These are phyloP conservation scores for Heliangelus exortis DNA, from an alignment of 2,797 vertebrate species.

Conservation along the genomic window DNA sequence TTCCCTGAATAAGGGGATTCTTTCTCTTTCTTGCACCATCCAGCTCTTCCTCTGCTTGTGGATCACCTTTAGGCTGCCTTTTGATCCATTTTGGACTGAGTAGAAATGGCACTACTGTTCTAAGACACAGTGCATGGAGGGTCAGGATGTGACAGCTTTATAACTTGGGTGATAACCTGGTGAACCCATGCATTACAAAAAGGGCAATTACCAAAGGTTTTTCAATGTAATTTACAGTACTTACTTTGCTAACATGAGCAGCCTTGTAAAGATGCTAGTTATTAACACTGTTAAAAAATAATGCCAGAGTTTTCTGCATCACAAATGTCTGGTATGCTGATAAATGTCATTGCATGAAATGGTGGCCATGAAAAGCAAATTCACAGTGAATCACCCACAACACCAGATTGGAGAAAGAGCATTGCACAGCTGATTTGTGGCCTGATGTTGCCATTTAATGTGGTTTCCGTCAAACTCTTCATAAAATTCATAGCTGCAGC, in stretches of 20 bases:
- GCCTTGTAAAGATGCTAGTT: slow-evolving; percentile 33
- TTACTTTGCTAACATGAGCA: slow-evolving; percentile 32
- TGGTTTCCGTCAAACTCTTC: slow-evolving; percentile 60
- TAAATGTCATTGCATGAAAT: slow-evolving; percentile 55
- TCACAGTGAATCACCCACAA: slow-evolving; percentile 42
- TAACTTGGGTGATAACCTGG: neutral
- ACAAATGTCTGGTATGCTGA: slow-evolving; percentile 44
- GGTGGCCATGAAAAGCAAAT: slow-evolving; percentile 53
- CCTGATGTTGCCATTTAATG: slow-evolving; percentile 56
- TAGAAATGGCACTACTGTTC: neutral
- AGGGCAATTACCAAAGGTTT: slow-evolving; percentile 8
- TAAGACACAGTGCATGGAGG: neutral
- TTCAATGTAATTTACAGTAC: slow-evolving; percentile 46
- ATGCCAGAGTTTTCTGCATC: slow-evolving; percentile 22
- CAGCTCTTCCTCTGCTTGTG: neutral
- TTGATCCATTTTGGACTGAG: neutral
- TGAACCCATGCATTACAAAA: neutral
- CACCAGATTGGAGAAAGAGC: slow-evolving; percentile 16
- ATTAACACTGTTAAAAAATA: slow-evolving; percentile 1
- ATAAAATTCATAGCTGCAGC: slow-evolving; percentile 56
- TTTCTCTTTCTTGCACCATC: neutral
- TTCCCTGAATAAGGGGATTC: neutral
- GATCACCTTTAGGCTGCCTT: neutral
- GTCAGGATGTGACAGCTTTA: slow-evolving; percentile 35
- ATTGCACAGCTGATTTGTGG: slow-evolving; percentile 61